Base-by-base conservation (phyloP, 2,797 vertebrate species). In the Sebastes umbrosus region DNA sequence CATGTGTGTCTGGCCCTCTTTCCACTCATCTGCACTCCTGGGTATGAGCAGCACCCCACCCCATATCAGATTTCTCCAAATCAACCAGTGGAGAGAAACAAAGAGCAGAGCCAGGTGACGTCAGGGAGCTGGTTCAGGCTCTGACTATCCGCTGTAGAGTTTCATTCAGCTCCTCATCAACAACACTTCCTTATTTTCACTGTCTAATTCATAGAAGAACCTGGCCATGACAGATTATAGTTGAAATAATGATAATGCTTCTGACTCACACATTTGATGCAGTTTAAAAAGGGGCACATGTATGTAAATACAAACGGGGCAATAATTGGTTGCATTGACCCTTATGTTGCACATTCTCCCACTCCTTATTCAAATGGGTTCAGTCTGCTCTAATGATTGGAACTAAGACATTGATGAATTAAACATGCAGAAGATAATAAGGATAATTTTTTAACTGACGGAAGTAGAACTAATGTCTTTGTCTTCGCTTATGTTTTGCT, bases 21-120 rank as follows among this genome's bases (percentile, higher is more conserved):
- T 94, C 91, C 94, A 95, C 94, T 94, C 95, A 94, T 93, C 92
- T 90, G 91, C 94, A 96, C 93, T 95, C 96, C 96, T 96, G 95
- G 95, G 94, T 96, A 96, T 96, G 95, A 97, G 95, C 95, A 96
- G 95, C 94, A 95, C 95, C 95, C 95, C 94, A 70, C 87, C 92
- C 85, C 82, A 75, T 90, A 79, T 87, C 71, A 85, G 77, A 84
- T 77, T 84, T 88, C 66, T 90, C 74, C 62, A 87, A 91, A 84
- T 80, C 71, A 86, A 88, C 79, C 83, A 77, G 84, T 65, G 62
- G 77, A 75, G 69, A 69, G 4, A 84, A 85, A 68, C 57, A 85
- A 39, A 81, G 83, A 80, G 79, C 83, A 85, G 82, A 83, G 87
- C 86, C 86, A 79, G 80, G 87, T 87, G 77, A 77, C 75, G 59